A percentile compares a stretch with the other conserved stretches of the same genome.
Conservation (phyloP, 2,888 invertebrate genomes). For the Ophioninae sp. region DNA sequence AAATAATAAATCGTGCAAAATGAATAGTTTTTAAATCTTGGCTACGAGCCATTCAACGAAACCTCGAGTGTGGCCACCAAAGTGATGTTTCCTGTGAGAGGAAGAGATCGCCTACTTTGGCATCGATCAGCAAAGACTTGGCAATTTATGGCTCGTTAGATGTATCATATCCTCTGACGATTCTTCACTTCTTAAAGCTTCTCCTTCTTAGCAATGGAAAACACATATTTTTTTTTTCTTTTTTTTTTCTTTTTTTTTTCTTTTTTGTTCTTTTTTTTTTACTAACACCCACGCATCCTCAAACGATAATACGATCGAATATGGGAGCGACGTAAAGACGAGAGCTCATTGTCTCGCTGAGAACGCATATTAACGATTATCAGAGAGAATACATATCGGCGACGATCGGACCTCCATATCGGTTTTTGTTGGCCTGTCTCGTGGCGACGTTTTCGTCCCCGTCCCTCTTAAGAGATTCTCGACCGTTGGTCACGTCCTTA, state of each 20-base stretch:
- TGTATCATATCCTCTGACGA: slow-evolving; percentile 11
- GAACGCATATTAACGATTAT: slow-evolving; percentile 67
- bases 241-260: background rate
- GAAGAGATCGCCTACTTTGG: background rate
- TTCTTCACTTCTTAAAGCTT: slow-evolving; percentile 20
- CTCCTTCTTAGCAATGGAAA: slow-evolving; percentile 14
- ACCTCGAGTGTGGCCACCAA: no score
- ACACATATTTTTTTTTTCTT: background rate
- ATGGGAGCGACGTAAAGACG: slow-evolving; percentile 52
- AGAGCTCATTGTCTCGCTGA: slow-evolving; percentile 64
- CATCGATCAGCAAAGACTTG: slow-evolving; percentile 12
- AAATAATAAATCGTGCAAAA: no score
- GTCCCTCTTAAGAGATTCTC: slow-evolving; percentile 18
- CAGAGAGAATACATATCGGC: slow-evolving; percentile 58
- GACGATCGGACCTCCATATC: slow-evolving; percentile 66
- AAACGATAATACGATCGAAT: slow-evolving; percentile 41
- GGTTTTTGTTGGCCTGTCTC: slow-evolving; percentile 49
- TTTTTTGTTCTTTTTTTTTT: no score
- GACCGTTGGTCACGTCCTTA: slow-evolving; percentile 63
- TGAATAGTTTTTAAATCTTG: no score
- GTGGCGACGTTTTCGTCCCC: slow-evolving; percentile 33
- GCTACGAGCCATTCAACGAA: no score
- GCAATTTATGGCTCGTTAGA: slow-evolving; percentile 24
- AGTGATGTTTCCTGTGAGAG: no score
- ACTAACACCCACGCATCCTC: background rate